Evolutionary conservation across 2,113 vertebrate genomes (phyloP).

Genomic region (Ancistrus triradiatus): DNA sequence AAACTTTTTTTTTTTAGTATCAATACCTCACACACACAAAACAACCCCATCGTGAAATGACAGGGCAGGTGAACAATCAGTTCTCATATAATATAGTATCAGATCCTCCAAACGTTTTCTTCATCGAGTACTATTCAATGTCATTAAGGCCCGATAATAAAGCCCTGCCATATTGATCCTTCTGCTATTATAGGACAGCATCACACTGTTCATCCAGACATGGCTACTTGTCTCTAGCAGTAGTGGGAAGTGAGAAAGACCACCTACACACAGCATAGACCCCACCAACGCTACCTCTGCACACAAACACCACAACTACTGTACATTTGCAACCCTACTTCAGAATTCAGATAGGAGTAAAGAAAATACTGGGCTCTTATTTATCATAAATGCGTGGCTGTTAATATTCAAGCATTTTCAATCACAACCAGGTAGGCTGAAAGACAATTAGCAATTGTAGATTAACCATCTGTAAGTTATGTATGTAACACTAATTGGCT

Average conservation of each 20-base stretch:
- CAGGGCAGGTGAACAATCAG: conserved; percentile 26
- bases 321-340: conserved; percentile 17
- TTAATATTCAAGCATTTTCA: too few species aligned
- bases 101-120: conserved; percentile 38
- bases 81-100: conserved; percentile 28
- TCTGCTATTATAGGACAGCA: conserved; percentile 39
- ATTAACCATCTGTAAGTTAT: background rate
- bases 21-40: conserved; percentile 1
- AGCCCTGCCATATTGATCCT: conserved; percentile 40
- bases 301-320: conserved; percentile 23
- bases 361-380: conserved; percentile 32
- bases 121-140: conserved; percentile 35
- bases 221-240: conserved; percentile 44
- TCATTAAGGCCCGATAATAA: conserved; percentile 41
- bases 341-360: conserved; percentile 34
- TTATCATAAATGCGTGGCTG: too few species aligned
- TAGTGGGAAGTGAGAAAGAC: conserved; percentile 36
- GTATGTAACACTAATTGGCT: background rate
- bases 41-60: conserved; percentile 33
- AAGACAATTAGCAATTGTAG: too few species aligned
- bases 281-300: conserved; percentile 10
- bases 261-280: conserved; percentile 42
- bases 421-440: too few species aligned
- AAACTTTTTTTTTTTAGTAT: too few species aligned
- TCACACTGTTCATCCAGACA: conserved; percentile 45